Percentiles rank a stretch among this genome's conserved stretches.
These are phyloP conservation scores for Diplazon laetatorius DNA, from an alignment of 2,888 invertebrate species.

Conservation along the genomic window DNA sequence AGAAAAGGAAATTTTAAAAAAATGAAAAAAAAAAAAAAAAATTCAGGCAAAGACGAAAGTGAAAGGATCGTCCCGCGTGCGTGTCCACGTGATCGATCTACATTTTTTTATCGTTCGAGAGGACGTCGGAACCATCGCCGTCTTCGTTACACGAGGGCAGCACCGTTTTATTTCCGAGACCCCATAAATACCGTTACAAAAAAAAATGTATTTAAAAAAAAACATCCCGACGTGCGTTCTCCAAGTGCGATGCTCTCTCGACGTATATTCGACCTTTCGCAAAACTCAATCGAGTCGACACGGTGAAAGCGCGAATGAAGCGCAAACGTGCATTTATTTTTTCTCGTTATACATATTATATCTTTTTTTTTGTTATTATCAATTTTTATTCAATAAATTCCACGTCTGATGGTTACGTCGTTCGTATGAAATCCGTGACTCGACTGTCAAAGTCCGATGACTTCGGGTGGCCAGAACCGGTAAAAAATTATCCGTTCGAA, in stretches of 20 bases:
- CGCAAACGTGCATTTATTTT: slow-evolving; percentile 40
- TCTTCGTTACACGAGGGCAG: no score
- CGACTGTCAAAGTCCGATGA: slow-evolving; percentile 47
- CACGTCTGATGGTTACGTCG: slow-evolving; percentile 51
- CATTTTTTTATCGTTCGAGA: no score
- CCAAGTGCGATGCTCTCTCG: slow-evolving; percentile 26
- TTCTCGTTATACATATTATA: background rate
- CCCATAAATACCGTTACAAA: no score
- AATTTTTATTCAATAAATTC: no score
- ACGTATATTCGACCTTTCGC: slow-evolving; percentile 36
- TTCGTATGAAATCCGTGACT: slow-evolving; percentile 59
- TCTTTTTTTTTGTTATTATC: slow-evolving; percentile 18
- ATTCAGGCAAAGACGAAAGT: slow-evolving; percentile 23
- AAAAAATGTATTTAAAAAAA: no score
- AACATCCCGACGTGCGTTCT: no score
- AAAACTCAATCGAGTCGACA: slow-evolving; percentile 25
- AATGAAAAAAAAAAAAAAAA: no score
- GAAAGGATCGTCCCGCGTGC: slow-evolving; percentile 43
- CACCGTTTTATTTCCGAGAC: no score
- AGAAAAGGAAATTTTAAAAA: no score
- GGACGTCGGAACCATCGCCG: no score
- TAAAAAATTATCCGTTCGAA: slow-evolving; percentile 59
- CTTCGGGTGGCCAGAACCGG: slow-evolving; percentile 30
- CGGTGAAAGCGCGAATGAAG: slow-evolving; percentile 44
- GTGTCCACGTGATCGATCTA: no score